A percentile compares a stretch with the other conserved stretches of the same genome.
Conservation (phyloP, 2,113 vertebrate species). For the Castor canadensis region DNA sequence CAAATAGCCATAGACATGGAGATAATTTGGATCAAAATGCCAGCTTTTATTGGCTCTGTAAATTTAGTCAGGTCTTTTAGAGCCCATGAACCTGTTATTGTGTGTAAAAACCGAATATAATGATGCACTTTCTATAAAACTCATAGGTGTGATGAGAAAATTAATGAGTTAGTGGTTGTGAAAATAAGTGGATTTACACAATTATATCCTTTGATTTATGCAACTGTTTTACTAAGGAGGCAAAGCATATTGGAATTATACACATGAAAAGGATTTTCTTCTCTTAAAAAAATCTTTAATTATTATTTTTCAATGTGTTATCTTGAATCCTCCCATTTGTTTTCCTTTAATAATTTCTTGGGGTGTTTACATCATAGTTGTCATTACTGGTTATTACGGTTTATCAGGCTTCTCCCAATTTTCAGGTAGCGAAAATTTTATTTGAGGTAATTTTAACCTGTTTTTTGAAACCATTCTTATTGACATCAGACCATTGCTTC, state of each 20-base stretch:
- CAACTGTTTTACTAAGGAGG: not conserved
- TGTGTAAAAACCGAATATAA: not conserved
- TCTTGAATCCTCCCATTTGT: not conserved
- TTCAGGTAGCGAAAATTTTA: not conserved
- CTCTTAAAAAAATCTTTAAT: not conserved
- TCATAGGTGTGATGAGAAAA: not conserved
- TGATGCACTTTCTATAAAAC: not conserved
- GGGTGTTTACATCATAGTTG: not conserved
- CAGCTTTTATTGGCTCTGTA: not conserved
- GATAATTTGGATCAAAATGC: not conserved
- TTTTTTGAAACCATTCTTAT: not conserved
- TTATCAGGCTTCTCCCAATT: slow-evolving; percentile 1
- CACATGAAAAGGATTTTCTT: not conserved
- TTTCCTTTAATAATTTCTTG: not conserved
- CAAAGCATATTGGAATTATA: not conserved
- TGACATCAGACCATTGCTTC: not conserved
- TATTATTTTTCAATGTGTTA: not conserved
- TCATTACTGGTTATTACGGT: slow-evolving; percentile 6
- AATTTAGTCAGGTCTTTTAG: not conserved
- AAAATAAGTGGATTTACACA: not conserved
- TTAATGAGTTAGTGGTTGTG: not conserved
- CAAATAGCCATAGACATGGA: not conserved
- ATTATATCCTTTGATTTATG: not conserved
- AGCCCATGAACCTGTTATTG: not conserved
- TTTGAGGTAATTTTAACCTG: not conserved